Percentiles rank a stretch among this genome's conserved stretches.
phyloP scores from a whole-genome alignment of 2,797 vertebrate species.

The Aotus griseimembra region DNA sequence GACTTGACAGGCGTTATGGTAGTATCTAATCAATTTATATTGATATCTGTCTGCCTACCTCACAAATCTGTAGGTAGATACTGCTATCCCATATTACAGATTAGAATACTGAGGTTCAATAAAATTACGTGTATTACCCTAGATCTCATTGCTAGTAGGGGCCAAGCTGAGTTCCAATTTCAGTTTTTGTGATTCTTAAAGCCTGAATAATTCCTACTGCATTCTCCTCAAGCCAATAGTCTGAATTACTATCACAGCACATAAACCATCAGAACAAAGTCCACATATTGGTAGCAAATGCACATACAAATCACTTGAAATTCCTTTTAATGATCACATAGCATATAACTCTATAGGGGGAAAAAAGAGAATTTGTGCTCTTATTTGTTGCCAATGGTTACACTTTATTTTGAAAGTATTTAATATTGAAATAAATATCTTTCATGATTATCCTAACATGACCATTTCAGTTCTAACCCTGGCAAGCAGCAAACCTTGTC shows the following conservation, averaged over 20 bases:
- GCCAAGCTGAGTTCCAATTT: background rate
- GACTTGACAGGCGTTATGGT: background rate
- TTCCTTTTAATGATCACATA: background rate
- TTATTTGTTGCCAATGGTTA: background rate
- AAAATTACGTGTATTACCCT: background rate
- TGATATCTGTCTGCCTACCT: background rate
- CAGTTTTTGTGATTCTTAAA: background rate
- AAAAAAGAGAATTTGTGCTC: background rate
- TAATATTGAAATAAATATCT: slow-evolving; percentile 14
- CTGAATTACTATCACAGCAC: background rate
- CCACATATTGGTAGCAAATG: background rate
- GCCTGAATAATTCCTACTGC: background rate
- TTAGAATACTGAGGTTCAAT: background rate
- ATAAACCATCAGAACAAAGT: background rate
- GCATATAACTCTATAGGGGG: background rate
- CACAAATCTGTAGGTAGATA: background rate
- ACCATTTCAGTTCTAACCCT: slow-evolving; percentile 37
- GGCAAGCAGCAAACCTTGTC: background rate
- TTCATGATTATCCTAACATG: background rate
- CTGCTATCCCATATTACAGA: background rate
- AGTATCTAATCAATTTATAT: background rate
- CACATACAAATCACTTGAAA: background rate
- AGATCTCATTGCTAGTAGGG: background rate
- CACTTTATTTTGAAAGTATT: slow-evolving; percentile 21
- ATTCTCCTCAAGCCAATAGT: background rate